A percentile compares a stretch with the other conserved stretches of the same genome.
Evolutionary conservation across 1,140 invertebrate genomes (phyloP).

Genomic region (Drosophila ogumai): DNA sequence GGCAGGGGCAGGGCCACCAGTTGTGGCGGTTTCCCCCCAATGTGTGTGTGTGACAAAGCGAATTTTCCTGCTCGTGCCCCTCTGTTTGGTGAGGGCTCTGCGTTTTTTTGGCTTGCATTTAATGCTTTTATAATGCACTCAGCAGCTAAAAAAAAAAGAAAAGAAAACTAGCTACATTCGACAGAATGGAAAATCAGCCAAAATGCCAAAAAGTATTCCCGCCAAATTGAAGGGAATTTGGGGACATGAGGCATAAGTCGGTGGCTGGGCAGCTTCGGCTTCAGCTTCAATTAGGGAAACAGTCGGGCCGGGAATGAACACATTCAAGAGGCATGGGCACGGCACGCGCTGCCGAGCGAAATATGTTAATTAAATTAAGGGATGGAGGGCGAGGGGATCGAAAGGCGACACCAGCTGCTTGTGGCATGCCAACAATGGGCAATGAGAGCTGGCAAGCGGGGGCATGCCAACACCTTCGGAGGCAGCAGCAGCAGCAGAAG

Average conservation of each 20-base stretch:
- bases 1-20: neutral
- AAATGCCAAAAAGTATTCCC: slow-evolving; percentile 32
- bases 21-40: slow-evolving; percentile 4
- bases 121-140: slow-evolving; percentile 80
- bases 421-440: slow-evolving; percentile 76
- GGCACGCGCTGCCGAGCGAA: slow-evolving; percentile 25
- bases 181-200: slow-evolving; percentile 38
- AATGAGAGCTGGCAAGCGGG: slow-evolving; percentile 14
- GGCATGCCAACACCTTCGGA: slow-evolving; percentile 62
- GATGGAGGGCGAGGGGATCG: slow-evolving; percentile 1
- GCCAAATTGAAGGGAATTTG: slow-evolving; percentile 25
- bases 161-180: slow-evolving; percentile 16
- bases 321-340: slow-evolving; percentile 26
- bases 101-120: slow-evolving; percentile 63
- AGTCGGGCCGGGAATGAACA: slow-evolving; percentile 25
- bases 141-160: slow-evolving; percentile 44
- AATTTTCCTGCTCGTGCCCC: slow-evolving; percentile 24
- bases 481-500: slow-evolving; percentile 18
- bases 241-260: neutral
- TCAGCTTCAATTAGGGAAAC: slow-evolving; percentile 30
- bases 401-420: slow-evolving; percentile 75
- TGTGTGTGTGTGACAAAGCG: slow-evolving; percentile 54
- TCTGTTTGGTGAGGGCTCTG: neutral
- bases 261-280: slow-evolving; percentile 5
- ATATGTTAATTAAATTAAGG: slow-evolving; percentile 75